Base-by-base conservation (phyloP, 1,140 invertebrate genomes). In the Tetragonula clypearis region DNA sequence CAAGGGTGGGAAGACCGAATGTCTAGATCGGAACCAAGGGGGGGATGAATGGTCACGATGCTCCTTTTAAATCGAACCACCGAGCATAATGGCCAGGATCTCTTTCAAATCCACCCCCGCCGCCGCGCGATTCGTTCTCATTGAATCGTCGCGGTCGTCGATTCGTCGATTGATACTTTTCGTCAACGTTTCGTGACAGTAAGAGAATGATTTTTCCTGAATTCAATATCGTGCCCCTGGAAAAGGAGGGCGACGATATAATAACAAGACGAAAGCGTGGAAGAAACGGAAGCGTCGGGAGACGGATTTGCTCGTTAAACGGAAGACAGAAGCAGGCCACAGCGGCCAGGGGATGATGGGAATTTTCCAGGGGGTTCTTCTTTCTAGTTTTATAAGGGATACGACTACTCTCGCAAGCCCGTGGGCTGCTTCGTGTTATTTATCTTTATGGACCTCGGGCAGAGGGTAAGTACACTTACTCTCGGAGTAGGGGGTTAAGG, bases 381-480 rank as follows among this genome's bases (percentile, higher is more conserved):
- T 49, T 49, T 49, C 68, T 86, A 82, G 89, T 55, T 90, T 72
- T 79, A 77, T 87, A 84, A 90, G 86, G 88, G 86, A 84, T 84
- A 86, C 79, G 83, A 86, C 86, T 85, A 86, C 76, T 82, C 82
- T 65, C 71, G 79, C 41, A 49, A 77, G 65, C 56, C 53, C 71
- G 77, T 86, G 69, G 90, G 91, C 79, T 93, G 90, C 91, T 88
- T 87, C 88, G 88, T 93, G 91, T 94, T 95, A 95, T 95, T 95
- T 94, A 95, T 95, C 94, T 95, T 95, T 94, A 94, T 94, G 92
- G 93, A 94, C 94, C 93, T 93, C 92, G 93, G 94, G 93, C 94
- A 95, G 94, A 94, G 94, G 94, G 94, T 95, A 95, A 95, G 93
- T 95, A 95, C 93, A 95, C 93, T 95, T 94, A 93, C 91, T 89